phyloP scores from a whole-genome alignment of 2,797 vertebrate species.

The Onychomys torridus region DNA sequence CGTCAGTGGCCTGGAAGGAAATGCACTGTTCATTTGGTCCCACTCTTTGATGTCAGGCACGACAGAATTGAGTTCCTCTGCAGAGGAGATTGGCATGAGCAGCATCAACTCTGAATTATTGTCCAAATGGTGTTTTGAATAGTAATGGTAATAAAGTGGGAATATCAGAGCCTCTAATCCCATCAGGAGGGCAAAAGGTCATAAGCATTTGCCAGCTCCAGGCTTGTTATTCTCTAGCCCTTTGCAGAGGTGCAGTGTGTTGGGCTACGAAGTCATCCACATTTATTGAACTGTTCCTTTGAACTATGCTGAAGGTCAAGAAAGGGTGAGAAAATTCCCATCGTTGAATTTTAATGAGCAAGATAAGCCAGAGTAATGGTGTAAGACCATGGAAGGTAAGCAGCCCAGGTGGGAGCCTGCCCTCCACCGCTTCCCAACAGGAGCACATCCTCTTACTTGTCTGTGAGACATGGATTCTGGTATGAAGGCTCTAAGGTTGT shows the following conservation, averaged over 20 bases:
- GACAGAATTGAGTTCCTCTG: not conserved
- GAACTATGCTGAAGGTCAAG: not conserved
- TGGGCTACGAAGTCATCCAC: not conserved
- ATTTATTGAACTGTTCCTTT: not conserved
- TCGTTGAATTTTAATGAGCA: not conserved
- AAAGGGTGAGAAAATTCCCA: not conserved
- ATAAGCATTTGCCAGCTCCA: accelerated
- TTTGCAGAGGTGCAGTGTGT: not conserved
- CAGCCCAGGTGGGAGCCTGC: not conserved
- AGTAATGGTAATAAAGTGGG: not conserved
- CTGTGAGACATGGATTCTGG: not conserved
- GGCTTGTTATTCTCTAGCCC: not conserved
- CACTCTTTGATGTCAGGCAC: not conserved
- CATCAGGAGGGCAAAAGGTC: accelerated
- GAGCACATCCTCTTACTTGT: not conserved
- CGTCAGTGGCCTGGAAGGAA: not conserved
- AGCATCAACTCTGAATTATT: not conserved
- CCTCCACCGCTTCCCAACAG: not conserved
- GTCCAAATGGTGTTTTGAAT: not conserved
- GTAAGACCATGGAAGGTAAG: not conserved
- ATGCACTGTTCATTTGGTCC: not conserved
- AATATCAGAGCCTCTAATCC: too few species aligned
- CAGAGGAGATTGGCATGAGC: not conserved
- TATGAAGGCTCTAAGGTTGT: not conserved
- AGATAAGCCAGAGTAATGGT: not conserved